These are phyloP conservation scores for Trematomus loennbergii DNA, from an alignment of 2,113 vertebrate species.

Conservation along the genomic window DNA sequence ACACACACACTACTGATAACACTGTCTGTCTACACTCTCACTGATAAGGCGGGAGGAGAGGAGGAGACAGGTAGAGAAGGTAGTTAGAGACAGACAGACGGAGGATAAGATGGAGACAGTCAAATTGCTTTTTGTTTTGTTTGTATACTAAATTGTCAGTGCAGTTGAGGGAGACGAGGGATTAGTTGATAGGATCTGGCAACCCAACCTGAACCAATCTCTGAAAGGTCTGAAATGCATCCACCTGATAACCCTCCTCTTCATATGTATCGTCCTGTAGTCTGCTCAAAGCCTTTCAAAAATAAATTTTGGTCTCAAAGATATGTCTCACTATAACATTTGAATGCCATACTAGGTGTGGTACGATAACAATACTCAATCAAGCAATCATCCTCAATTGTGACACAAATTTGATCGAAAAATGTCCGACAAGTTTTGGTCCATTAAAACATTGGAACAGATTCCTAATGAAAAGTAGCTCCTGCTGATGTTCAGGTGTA, in stretches of 20 bases:
- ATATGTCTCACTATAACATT: no score
- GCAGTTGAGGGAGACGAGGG: constrained; percentile 24
- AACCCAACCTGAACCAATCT: constrained; percentile 62
- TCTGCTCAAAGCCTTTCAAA: neutral
- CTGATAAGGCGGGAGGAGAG: constrained; percentile 56
- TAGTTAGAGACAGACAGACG: neutral
- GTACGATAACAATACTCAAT: no score
- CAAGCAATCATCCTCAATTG: no score
- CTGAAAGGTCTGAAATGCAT: constrained; percentile 55
- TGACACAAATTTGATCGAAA: no score
- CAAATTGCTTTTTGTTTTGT: neutral
- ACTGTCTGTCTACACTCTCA: constrained; percentile 67
- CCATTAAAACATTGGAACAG: no score
- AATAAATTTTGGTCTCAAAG: no score
- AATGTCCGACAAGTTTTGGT: no score
- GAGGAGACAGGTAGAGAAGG: constrained; percentile 23
- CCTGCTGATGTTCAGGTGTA: no score
- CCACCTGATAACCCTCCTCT: constrained; percentile 46
- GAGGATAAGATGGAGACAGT: constrained; percentile 22
- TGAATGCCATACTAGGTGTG: no score
- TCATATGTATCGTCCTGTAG: neutral
- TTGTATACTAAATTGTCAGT: constrained; percentile 47
- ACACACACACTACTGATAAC: constrained; percentile 61
- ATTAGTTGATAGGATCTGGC: constrained; percentile 76
- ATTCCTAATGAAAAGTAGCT: no score